Percentiles rank a stretch among this genome's conserved stretches.
Evolutionary conservation across 2,888 invertebrate species (phyloP).

Genomic region (Yponomeuta sedellus): DNA sequence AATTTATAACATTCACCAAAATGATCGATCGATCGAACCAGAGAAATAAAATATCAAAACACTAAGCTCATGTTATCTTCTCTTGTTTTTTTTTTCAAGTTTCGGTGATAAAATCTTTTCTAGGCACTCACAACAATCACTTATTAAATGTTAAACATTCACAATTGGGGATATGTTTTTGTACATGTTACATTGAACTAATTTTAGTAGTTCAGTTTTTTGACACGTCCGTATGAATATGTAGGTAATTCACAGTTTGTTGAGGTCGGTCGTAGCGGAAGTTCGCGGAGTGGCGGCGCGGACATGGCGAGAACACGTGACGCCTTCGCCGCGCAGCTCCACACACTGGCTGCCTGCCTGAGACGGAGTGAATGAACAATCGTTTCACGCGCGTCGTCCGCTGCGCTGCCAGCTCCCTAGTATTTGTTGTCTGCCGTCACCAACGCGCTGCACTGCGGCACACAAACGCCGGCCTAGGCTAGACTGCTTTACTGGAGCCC

Average conservation of each 20-base stretch:
- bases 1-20: too few species aligned
- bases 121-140: background rate
- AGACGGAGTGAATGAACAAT: background rate
- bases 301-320: background rate
- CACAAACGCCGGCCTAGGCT: background rate
- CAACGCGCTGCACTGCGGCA: background rate
- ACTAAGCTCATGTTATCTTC: too few species aligned
- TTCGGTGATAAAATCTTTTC: too few species aligned
- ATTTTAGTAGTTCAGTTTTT: background rate
- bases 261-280: slow-evolving; percentile 1
- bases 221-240: background rate
- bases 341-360: slow-evolving; percentile 1
- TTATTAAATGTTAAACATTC: background rate
- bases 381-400: background rate
- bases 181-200: background rate
- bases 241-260: background rate
- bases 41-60: too few species aligned
- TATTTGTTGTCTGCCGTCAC: background rate
- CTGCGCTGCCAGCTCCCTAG: background rate
- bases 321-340: background rate
- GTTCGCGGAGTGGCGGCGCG: background rate
- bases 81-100: too few species aligned
- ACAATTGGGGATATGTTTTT: background rate
- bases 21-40: too few species aligned
- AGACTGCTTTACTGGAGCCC: background rate